Evolutionary conservation across 2,113 vertebrate genomes (phyloP).

Genomic region (Oxygymnocypris stewartii): DNA sequence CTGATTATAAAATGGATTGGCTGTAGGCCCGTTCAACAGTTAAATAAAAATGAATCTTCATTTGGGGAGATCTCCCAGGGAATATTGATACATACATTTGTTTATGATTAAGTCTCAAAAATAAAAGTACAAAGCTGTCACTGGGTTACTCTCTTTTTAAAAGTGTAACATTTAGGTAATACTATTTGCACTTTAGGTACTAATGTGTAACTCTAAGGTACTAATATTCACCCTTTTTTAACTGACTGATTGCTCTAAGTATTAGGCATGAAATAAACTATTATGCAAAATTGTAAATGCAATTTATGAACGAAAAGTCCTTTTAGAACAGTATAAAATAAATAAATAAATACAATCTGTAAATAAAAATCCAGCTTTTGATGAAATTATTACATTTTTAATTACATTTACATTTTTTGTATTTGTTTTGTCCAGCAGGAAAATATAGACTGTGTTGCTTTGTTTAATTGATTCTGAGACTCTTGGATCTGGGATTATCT

Average conservation of each 20-base stretch:
- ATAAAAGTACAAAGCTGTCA: not conserved
- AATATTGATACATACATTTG: not conserved
- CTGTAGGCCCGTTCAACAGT: not conserved
- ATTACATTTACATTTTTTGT: not conserved
- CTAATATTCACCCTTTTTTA: too few species aligned
- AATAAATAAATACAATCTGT: not conserved
- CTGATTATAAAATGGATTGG: not conserved
- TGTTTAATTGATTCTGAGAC: conserved; percentile 12
- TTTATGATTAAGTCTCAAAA: not conserved
- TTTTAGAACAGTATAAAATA: too few species aligned
- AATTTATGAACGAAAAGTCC: not conserved
- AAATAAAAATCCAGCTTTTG: not conserved
- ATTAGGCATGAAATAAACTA: not conserved
- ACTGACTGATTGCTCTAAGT: too few species aligned
- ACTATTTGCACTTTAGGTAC: too few species aligned
- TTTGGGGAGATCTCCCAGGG: not conserved
- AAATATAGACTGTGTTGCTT: not conserved
- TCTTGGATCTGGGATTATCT: not conserved
- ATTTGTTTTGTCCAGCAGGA: not conserved
- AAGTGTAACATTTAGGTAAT: too few species aligned
- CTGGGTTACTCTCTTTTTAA: not conserved
- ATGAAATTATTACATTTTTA: not conserved
- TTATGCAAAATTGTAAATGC: not conserved
- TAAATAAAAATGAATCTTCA: not conserved
- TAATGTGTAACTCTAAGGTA: too few species aligned